Evolutionary conservation across 2,888 invertebrate genomes (phyloP).

Genomic region (Clusia tigrina): DNA sequence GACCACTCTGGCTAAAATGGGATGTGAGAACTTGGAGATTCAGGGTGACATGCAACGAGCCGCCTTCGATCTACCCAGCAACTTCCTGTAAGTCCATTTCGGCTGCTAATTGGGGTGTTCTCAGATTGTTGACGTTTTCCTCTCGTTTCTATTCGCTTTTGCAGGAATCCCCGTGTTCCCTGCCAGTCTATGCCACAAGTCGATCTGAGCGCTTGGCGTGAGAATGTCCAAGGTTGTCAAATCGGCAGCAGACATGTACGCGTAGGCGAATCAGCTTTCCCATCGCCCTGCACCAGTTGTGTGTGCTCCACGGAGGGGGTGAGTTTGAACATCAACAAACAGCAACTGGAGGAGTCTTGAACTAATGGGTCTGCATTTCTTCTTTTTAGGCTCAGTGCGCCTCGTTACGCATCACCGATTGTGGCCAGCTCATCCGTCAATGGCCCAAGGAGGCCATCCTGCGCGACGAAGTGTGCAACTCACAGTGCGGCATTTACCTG

Average conservation of each 20-base stretch:
- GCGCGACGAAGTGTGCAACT: conserved; percentile 87
- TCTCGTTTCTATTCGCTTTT: background rate
- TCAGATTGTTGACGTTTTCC: background rate
- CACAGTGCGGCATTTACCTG: conserved; percentile 83
- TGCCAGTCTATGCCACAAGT: conserved; percentile 82
- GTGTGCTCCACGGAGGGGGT: conserved; percentile 87
- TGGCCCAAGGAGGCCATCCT: conserved; percentile 84
- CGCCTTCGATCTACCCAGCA: conserved; percentile 89
- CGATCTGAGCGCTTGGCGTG: conserved; percentile 85
- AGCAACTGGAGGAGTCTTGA: background rate
- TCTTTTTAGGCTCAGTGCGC: conserved; percentile 83
- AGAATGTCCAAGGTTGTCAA: conserved; percentile 81
- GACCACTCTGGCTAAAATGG: conserved; percentile 80
- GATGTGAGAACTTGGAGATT: conserved; percentile 90
- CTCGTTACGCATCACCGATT: conserved; percentile 86
- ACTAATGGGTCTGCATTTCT: background rate
- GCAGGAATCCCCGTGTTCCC: conserved; percentile 83
- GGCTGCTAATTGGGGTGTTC: background rate
- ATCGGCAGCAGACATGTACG: conserved; percentile 81
- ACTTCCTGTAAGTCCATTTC: conserved; percentile 74
- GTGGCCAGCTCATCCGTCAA: conserved; percentile 81
- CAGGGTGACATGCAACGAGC: conserved; percentile 87
- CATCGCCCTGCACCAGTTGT: conserved; percentile 90
- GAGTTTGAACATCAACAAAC: conserved; percentile 64
- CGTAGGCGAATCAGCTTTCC: conserved; percentile 84